A percentile compares a stretch with the other conserved stretches of the same genome.
phyloP scores from a whole-genome alignment of 2,797 vertebrate genomes.

The Lycodopsis pacificus region DNA sequence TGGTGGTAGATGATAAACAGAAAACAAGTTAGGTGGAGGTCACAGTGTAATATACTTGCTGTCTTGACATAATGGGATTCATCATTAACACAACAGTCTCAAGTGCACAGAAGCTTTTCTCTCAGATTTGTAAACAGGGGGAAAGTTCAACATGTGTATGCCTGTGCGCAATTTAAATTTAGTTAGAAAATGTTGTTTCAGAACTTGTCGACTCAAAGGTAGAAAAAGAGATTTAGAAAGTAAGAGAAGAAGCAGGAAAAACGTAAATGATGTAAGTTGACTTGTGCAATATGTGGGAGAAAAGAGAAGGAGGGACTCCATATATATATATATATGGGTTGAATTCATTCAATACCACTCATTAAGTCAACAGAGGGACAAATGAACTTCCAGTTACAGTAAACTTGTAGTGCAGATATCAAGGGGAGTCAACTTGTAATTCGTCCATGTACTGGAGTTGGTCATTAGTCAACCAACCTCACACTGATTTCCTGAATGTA shows the following conservation, averaged over 20 bases:
- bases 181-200: slow-evolving; percentile 52
- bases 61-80: slow-evolving; percentile 73
- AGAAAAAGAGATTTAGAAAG: slow-evolving; percentile 31
- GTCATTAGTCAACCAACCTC: too few species aligned
- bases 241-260: slow-evolving; percentile 23
- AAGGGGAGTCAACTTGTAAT: too few species aligned
- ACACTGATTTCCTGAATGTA: too few species aligned
- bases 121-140: slow-evolving; percentile 49
- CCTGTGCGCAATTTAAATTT: slow-evolving; percentile 42
- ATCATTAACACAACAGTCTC: slow-evolving; percentile 73
- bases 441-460: too few species aligned
- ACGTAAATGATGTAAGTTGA: slow-evolving; percentile 47
- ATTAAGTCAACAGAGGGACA: too few species aligned
- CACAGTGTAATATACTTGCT: slow-evolving; percentile 65
- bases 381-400: too few species aligned
- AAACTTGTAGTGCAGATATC: too few species aligned
- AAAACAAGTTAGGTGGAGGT: slow-evolving; percentile 48
- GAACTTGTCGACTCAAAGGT: slow-evolving; percentile 43
- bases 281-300: slow-evolving; percentile 60
- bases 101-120: slow-evolving; percentile 51
- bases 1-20: slow-evolving; percentile 77
- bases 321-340: too few species aligned
- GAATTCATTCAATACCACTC: too few species aligned
- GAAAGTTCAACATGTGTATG: slow-evolving; percentile 61
- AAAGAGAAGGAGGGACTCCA: too few species aligned